Evolutionary conservation across 1,140 invertebrate genomes (phyloP).

Genomic region (Apis florea): DNA sequence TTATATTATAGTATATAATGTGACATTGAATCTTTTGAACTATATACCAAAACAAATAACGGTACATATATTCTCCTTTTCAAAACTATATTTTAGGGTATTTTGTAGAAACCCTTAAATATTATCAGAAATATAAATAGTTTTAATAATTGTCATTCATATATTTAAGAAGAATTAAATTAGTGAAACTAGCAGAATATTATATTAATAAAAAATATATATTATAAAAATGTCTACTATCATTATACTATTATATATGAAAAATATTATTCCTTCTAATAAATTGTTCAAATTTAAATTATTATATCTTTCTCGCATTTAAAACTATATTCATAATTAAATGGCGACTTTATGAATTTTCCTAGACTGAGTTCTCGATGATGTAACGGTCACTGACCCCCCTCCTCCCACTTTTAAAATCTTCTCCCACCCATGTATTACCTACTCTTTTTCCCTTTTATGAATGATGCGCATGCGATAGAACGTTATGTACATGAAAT

Average conservation of each 20-base stretch:
- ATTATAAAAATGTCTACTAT: neutral
- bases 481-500: constrained; percentile 35
- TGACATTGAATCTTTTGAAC: neutral
- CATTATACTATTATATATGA: neutral
- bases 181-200: neutral
- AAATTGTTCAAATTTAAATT: neutral
- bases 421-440: constrained; percentile 46
- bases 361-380: constrained; percentile 68
- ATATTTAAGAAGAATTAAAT: neutral
- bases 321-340: constrained; percentile 2
- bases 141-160: neutral
- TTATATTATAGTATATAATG: neutral
- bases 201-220: neutral
- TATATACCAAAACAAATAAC: neutral
- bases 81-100: too few species aligned
- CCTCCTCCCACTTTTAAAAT: constrained; percentile 61
- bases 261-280: neutral
- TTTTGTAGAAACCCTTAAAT: neutral
- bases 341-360: constrained; percentile 55
- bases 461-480: constrained; percentile 58
- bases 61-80: too few species aligned
- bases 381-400: constrained; percentile 79
- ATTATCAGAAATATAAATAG: neutral
- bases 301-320: neutral
- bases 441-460: constrained; percentile 62